phyloP scores from a whole-genome alignment of 2,888 invertebrate species.

The Brachyopa scutellaris region DNA sequence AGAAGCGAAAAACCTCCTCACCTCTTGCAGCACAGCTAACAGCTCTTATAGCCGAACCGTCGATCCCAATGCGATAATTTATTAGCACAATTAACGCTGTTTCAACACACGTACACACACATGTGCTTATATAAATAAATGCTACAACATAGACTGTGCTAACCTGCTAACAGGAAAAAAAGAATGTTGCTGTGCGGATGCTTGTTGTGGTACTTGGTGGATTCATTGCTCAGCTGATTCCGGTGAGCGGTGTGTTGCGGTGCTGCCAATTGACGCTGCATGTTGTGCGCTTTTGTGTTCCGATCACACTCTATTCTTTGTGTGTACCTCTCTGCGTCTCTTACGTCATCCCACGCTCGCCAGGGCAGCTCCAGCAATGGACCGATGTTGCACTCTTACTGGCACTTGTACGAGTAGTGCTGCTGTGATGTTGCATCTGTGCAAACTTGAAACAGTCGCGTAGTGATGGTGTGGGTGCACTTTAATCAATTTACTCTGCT shows the following conservation, averaged over 20 bases:
- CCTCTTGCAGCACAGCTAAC: slow-evolving; percentile 30
- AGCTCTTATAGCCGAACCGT: slow-evolving; percentile 40
- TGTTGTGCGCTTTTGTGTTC: slow-evolving; percentile 68
- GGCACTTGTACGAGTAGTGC: slow-evolving; percentile 50
- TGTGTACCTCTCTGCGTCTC: slow-evolving; percentile 23
- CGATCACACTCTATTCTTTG: slow-evolving; percentile 61
- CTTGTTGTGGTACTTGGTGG: slow-evolving; percentile 32
- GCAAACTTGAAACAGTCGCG: slow-evolving; percentile 56
- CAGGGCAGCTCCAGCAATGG: not conserved
- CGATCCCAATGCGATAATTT: slow-evolving; percentile 71
- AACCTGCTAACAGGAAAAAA: slow-evolving; percentile 72
- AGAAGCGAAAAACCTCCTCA: slow-evolving; percentile 12
- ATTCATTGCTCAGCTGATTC: slow-evolving; percentile 57
- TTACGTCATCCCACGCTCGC: slow-evolving; percentile 58
- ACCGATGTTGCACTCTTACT: slow-evolving; percentile 21
- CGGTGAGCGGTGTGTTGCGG: slow-evolving; percentile 14
- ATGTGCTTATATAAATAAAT: not conserved
- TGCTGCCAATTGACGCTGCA: slow-evolving; percentile 65
- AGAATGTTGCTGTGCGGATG: slow-evolving; percentile 54
- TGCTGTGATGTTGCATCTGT: slow-evolving; percentile 61
- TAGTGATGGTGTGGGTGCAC: slow-evolving; percentile 61
- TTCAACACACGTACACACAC: slow-evolving; percentile 54
- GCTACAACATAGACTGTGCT: slow-evolving; percentile 33
- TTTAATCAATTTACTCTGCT: slow-evolving; percentile 69
- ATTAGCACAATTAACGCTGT: slow-evolving; percentile 72